These are phyloP conservation scores for Acanthopagrus latus DNA, from an alignment of 2,797 vertebrate species.

Conservation along the genomic window DNA sequence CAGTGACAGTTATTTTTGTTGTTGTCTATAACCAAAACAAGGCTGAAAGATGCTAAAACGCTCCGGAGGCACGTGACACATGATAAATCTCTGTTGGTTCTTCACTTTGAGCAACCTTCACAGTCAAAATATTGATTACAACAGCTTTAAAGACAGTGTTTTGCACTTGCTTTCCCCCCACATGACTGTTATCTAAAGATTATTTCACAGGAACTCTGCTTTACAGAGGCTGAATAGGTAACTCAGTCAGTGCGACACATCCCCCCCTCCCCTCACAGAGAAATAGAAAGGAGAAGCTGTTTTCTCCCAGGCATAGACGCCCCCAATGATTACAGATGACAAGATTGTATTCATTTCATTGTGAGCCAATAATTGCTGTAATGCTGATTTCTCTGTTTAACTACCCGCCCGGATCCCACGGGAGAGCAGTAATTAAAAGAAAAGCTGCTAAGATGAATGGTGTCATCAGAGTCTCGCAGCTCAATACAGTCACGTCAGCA, in stretches of 20 bases:
- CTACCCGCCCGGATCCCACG: constrained; percentile 84
- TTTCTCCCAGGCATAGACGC: constrained; percentile 85
- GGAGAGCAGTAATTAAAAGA: constrained; percentile 88
- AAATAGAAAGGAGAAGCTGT: constrained; percentile 67
- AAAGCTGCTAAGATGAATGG: constrained; percentile 84
- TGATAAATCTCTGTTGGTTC: constrained; percentile 8
- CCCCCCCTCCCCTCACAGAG: constrained; percentile 26
- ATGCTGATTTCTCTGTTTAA: constrained; percentile 90
- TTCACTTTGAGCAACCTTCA: not conserved
- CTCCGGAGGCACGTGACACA: not conserved
- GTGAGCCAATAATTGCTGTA: constrained; percentile 89
- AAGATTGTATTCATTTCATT: constrained; percentile 89
- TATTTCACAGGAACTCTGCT: not conserved
- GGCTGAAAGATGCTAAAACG: not conserved
- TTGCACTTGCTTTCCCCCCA: not conserved
- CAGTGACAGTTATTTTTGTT: not conserved
- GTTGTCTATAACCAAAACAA: constrained; percentile 15
- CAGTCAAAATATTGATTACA: not conserved
- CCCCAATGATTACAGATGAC: constrained; percentile 90
- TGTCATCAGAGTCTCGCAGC: constrained; percentile 80
- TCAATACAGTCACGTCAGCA: constrained; percentile 60
- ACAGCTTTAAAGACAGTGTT: not conserved
- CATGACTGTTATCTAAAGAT: not conserved
- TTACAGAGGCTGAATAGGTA: not conserved
- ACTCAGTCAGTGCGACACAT: not conserved